phyloP scores from a whole-genome alignment of 2,797 vertebrate genomes.

The Sternotherus odoratus region DNA sequence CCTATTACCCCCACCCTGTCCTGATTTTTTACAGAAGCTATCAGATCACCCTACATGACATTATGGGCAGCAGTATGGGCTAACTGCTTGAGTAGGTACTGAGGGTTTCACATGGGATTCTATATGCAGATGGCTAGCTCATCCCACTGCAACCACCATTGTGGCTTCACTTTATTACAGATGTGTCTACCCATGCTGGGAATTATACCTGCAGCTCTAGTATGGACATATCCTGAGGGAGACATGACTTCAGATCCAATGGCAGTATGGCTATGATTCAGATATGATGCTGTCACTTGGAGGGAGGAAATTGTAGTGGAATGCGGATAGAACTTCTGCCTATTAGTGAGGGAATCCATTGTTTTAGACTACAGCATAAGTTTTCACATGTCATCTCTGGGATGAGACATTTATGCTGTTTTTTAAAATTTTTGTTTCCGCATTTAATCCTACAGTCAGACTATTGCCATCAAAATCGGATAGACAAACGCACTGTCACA shows the following conservation, averaged over 20 bases:
- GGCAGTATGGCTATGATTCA: not conserved
- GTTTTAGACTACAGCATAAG: not conserved
- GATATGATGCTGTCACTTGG: not conserved
- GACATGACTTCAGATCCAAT: not conserved
- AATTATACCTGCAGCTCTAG: too few species aligned
- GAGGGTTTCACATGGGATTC: too few species aligned
- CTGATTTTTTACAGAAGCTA: too few species aligned
- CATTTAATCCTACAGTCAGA: rapidly evolving
- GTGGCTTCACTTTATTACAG: too few species aligned
- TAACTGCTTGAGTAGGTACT: too few species aligned
- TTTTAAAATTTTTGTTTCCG: not conserved
- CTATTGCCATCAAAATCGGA: not conserved
- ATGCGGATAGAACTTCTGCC: not conserved
- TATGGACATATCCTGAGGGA: not conserved
- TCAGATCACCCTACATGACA: too few species aligned
- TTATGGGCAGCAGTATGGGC: too few species aligned
- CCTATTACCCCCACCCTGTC: too few species aligned
- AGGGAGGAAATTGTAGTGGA: not conserved
- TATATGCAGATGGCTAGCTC: too few species aligned
- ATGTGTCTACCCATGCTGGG: too few species aligned
- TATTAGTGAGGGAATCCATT: not conserved
- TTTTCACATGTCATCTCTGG: rapidly evolving
- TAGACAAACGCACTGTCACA: not conserved
- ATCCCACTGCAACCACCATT: too few species aligned
- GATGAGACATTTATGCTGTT: not conserved